These are phyloP conservation scores for Sarotherodon lohbergeri DNA, from an alignment of 2,113 vertebrate genomes.

Conservation along the genomic window DNA sequence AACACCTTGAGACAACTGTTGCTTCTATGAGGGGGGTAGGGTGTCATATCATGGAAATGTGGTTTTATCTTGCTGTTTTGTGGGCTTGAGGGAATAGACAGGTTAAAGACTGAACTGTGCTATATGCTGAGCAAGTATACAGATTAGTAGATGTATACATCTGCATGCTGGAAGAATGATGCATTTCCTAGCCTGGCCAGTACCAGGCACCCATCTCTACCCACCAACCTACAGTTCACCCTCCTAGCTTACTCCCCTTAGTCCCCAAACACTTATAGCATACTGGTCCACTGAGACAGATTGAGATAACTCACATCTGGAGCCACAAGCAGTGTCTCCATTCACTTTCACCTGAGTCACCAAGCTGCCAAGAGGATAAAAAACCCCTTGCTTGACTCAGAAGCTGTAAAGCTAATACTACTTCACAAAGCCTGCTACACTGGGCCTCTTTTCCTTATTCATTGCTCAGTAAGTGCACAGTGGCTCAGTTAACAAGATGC, in stretches of 20 bases:
- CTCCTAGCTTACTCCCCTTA: background rate
- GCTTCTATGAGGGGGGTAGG: background rate
- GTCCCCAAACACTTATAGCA: background rate
- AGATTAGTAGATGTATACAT: background rate
- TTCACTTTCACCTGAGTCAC: constrained; percentile 11
- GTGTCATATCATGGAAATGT: background rate
- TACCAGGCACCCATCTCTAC: constrained; percentile 26
- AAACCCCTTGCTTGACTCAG: background rate
- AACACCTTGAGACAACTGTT: background rate
- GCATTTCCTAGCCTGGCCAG: background rate
- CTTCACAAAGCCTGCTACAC: background rate
- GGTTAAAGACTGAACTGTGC: background rate
- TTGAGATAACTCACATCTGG: constrained; percentile 46
- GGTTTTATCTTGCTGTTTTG: background rate
- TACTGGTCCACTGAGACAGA: background rate
- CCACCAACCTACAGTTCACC: background rate
- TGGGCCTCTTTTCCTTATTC: background rate
- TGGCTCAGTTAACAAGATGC: constrained; percentile 4
- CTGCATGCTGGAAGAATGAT: background rate
- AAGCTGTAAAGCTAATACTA: background rate
- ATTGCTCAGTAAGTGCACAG: background rate
- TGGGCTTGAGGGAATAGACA: background rate
- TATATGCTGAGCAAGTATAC: background rate
- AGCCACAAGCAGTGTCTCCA: background rate
- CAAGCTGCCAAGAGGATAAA: background rate